Evolutionary conservation across 2,888 invertebrate genomes (phyloP), one percentile per base, ranked within the genome.

Genomic region (Tipula confusa): DNA sequence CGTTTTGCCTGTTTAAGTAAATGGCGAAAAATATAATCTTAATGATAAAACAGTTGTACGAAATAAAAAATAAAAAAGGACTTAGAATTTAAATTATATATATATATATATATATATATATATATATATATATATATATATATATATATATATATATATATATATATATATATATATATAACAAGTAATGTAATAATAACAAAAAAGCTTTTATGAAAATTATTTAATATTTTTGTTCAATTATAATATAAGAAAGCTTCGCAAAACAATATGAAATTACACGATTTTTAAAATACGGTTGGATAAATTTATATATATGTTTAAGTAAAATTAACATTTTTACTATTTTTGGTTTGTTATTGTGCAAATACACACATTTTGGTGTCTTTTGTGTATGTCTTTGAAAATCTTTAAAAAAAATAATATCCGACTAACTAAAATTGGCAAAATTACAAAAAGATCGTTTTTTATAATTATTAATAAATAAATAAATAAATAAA

Each of bases 161-260:
- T n/a, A n/a, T n/a, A n/a, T n/a, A n/a, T n/a, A n/a, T n/a, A n/a
- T n/a, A n/a, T n/a, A n/a, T n/a, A n/a, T n/a, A 48, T 1, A 64
- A 43, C 9, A 2, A 64, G 24, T n/a, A 64, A 64, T 64, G 11
- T 64, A 64, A 64, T 64, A 24, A 64, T 24, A 24, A 24, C 64
- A 64, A 6, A 64, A 64, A 64, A 64, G 64, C 64, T 64, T 64
- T 64, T 64, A 64, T 64, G 24, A 64, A 64, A 64, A 64, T 64
- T 64, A 64, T 64, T 64, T 64, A 24, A 18, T 64, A 64, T 64
- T 64, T 64, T 64, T 64, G 64, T 64, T 64, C 64, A 64, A 64
- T 64, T 64, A 64, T 64, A 64, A 24, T n/a, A 43, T 3, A 43
- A 43, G 3, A 43, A 43, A 43, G 15, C 1, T 15, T 43, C 4